These are phyloP conservation scores for Smithornis capensis DNA, from an alignment of 2,113 vertebrate genomes.

Conservation along the genomic window DNA sequence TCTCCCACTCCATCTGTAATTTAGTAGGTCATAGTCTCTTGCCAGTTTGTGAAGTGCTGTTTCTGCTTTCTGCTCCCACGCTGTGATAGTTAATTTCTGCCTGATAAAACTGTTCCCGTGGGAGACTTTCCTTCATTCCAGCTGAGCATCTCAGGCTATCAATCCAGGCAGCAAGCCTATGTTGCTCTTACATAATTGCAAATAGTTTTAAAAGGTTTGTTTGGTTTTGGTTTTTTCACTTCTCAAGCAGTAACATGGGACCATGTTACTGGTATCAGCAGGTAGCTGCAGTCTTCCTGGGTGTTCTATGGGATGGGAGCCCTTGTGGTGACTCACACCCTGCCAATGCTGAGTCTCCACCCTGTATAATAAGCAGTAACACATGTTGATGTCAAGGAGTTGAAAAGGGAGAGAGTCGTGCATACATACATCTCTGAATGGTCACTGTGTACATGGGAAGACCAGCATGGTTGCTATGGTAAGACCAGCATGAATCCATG, in stretches of 20 bases:
- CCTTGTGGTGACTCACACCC: background rate
- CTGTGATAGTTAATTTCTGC: background rate
- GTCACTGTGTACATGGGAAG: rapidly evolving
- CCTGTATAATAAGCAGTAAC: background rate
- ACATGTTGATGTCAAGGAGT: background rate
- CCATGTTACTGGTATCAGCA: background rate
- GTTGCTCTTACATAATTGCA: background rate
- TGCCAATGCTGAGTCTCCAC: background rate
- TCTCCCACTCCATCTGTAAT: background rate
- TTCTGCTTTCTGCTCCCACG: background rate
- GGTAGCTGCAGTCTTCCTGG: background rate
- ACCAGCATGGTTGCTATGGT: rapidly evolving
- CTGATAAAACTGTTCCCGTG: background rate
- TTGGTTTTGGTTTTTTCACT: background rate
- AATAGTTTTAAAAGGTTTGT: background rate
- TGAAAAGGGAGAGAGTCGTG: background rate
- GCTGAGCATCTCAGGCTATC: background rate
- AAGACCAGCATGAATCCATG: background rate
- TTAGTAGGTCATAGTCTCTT: background rate
- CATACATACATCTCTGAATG: background rate
- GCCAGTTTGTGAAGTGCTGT: background rate
- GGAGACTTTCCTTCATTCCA: background rate
- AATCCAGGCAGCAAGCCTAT: background rate
- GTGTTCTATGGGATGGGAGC: background rate
- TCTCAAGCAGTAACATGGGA: background rate